Evolutionary conservation across 2,797 vertebrate genomes (phyloP).

Genomic region (Danio aesculapii): DNA sequence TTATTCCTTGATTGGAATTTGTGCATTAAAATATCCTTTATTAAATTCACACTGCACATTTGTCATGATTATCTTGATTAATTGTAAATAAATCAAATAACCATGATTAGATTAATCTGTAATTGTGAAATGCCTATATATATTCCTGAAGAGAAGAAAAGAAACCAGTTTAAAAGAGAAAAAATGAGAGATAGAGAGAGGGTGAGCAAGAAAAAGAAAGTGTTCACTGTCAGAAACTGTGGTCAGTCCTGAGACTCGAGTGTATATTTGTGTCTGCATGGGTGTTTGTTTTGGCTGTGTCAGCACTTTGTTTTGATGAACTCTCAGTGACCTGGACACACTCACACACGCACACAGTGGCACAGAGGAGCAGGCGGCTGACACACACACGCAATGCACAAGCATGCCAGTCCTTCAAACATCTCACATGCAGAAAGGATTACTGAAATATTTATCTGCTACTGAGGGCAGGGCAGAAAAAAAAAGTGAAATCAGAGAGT

Average conservation of each 20-base stretch:
- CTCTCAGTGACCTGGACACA: conserved; percentile 51
- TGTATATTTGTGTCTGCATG: conserved; percentile 34
- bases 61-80: too few relatives aligned
- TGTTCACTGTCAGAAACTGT: conserved; percentile 29
- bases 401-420: conserved; percentile 29
- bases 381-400: conserved; percentile 21
- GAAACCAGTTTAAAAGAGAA: background rate
- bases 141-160: background rate
- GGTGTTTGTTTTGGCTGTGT: conserved; percentile 58
- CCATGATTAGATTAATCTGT: too few relatives aligned
- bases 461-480: conserved; percentile 4
- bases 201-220: background rate
- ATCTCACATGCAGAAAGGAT: conserved; percentile 41
- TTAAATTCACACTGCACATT: too few relatives aligned
- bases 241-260: conserved; percentile 35
- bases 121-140: background rate
- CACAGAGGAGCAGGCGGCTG: conserved; percentile 12
- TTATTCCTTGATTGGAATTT: too few relatives aligned
- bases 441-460: conserved; percentile 53
- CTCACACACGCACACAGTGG: conserved; percentile 17
- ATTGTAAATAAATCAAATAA: too few relatives aligned
- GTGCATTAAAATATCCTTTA: too few relatives aligned
- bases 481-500: conserved; percentile 27
- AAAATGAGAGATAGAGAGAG: background rate
- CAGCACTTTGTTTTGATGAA: conserved; percentile 58